Evolutionary conservation across 2,797 vertebrate genomes (phyloP).

Genomic region (Propithecus perrieri): DNA sequence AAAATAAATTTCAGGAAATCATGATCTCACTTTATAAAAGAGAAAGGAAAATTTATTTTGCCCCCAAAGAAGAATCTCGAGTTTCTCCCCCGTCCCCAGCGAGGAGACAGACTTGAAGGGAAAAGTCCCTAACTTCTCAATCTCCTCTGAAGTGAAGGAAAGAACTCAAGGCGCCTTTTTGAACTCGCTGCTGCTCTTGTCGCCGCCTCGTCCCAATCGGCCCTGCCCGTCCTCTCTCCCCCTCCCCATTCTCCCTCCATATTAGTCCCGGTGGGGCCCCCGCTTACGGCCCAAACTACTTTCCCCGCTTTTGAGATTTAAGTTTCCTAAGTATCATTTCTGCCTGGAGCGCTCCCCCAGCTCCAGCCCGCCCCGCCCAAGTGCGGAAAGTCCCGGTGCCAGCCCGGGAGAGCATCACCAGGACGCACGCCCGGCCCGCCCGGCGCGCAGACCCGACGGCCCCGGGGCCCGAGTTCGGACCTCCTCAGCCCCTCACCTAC

Average conservation of each 20-base stretch:
- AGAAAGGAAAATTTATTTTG: not conserved
- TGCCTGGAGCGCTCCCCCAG: not conserved
- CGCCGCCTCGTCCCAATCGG: not conserved
- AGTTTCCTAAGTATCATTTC: conserved; percentile 24
- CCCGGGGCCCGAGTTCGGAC: not conserved
- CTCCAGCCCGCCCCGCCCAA: not conserved
- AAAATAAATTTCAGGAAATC: not conserved
- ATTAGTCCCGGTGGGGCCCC: conserved; percentile 15
- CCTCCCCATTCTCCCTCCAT: conserved; percentile 43
- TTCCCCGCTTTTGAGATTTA: not conserved
- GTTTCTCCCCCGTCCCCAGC: no score
- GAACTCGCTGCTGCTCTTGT: not conserved
- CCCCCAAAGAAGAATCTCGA: not conserved
- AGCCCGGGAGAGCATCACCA: not conserved
- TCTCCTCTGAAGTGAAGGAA: conserved; percentile 8
- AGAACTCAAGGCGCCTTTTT: conserved; percentile 25
- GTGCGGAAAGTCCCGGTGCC: not conserved
- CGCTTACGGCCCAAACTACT: conserved; percentile 28
- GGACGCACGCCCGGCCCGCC: not conserved
- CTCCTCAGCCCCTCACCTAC: conserved; percentile 71
- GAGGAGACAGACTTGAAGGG: conserved; percentile 14
- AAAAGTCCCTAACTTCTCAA: conserved; percentile 26
- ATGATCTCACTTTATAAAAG: conserved; percentile 25
- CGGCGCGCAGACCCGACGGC: not conserved
- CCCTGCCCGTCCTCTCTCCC: not conserved